These are phyloP conservation scores for Eulemur mongoz DNA, from an alignment of 2,797 vertebrate genomes.

Conservation along the genomic window DNA sequence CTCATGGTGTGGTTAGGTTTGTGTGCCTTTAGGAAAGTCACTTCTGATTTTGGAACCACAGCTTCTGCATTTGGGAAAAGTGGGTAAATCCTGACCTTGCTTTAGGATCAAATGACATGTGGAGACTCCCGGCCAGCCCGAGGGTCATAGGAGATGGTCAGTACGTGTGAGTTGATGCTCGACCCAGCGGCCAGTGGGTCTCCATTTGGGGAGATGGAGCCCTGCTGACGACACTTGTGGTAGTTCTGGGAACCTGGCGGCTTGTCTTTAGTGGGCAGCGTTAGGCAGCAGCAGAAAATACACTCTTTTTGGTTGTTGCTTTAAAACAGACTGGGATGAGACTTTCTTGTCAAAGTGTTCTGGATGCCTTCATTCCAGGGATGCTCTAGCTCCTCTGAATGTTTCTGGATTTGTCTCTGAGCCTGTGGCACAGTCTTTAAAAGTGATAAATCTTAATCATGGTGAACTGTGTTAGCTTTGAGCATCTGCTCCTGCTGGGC, in stretches of 20 bases:
- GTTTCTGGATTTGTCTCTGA: constrained; percentile 23
- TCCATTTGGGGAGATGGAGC: neutral
- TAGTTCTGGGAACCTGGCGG: neutral
- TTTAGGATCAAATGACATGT: neutral
- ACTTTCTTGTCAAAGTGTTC: neutral
- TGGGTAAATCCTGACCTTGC: neutral
- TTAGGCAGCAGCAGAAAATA: neutral
- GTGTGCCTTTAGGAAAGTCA: constrained; percentile 24
- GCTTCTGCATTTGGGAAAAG: constrained; percentile 7
- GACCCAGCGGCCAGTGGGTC: neutral
- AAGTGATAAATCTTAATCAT: neutral
- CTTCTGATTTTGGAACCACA: neutral
- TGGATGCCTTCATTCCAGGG: neutral
- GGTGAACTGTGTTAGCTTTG: neutral
- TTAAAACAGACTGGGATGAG: neutral
- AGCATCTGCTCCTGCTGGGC: neutral
- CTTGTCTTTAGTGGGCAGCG: neutral
- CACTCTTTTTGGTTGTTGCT: neutral
- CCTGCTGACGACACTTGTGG: neutral
- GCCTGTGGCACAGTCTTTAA: neutral
- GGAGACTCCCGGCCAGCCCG: neutral
- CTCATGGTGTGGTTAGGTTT: neutral
- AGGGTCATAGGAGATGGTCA: neutral
- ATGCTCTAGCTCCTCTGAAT: neutral
- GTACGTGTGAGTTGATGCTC: neutral